Evolutionary conservation across 2,888 invertebrate genomes (phyloP).

Genomic region (Cordylochernes scorpioides): DNA sequence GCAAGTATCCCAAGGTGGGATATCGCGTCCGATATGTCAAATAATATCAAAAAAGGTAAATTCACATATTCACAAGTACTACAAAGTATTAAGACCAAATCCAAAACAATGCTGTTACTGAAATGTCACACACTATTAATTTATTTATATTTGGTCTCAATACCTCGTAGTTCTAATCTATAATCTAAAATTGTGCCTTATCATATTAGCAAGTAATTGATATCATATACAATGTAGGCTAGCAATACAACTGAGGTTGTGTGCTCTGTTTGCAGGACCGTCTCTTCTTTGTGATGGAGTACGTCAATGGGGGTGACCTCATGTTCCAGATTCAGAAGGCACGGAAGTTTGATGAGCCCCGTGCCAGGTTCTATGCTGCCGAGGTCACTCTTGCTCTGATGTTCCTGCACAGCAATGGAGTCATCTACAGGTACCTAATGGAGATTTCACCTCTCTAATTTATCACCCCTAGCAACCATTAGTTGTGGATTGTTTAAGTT

Average conservation of each 20-base stretch:
- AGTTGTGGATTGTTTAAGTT: not conserved
- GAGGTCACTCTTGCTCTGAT: constrained; percentile 92
- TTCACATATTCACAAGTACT: too few relatives aligned
- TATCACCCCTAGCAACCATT: not conserved
- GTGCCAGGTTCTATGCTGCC: constrained; percentile 85
- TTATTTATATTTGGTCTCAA: too few relatives aligned
- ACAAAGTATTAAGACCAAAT: too few relatives aligned
- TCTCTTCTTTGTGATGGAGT: constrained; percentile 98
- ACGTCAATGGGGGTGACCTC: constrained; percentile 90
- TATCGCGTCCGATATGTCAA: too few relatives aligned
- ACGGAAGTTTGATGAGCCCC: constrained; percentile 82
- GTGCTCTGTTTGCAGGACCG: constrained; percentile 31
- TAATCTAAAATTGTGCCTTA: not conserved
- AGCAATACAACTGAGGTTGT: too few relatives aligned
- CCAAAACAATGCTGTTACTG: too few relatives aligned
- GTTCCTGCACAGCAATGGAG: constrained; percentile 85
- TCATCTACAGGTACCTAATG: constrained; percentile 46
- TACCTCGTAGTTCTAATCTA: not conserved
- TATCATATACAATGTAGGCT: not conserved
- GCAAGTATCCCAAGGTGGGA: too few relatives aligned
- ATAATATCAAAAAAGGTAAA: too few relatives aligned
- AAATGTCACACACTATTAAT: too few relatives aligned
- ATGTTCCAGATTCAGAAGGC: constrained; percentile 99
- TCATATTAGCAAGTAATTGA: not conserved
- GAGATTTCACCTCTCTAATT: not conserved